Evolutionary conservation across 2,797 vertebrate genomes (phyloP).

Genomic region (Buceros bicornis): DNA sequence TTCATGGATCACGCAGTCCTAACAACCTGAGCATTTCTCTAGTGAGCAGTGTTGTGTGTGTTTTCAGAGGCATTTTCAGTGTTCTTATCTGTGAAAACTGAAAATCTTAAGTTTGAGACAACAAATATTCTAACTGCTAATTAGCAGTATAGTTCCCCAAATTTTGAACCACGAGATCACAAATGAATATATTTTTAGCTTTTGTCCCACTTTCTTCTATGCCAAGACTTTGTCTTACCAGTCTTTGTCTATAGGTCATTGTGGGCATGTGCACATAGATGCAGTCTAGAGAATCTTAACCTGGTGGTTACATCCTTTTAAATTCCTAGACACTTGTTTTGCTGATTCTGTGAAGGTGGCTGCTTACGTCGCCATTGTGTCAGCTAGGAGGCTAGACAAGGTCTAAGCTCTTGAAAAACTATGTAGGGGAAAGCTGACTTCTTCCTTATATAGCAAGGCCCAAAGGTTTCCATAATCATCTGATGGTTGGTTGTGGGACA

Average conservation of each 20-base stretch:
- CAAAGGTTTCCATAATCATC: not conserved
- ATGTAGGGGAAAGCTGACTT: not conserved
- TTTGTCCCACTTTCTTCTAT: not conserved
- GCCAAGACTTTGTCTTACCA: not conserved
- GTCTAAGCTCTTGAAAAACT: not conserved
- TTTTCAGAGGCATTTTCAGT: not conserved
- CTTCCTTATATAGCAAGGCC: not conserved
- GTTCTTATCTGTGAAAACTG: not conserved
- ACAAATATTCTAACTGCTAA: not conserved
- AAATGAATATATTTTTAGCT: not conserved
- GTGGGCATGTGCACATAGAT: accelerated
- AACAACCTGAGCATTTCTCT: not conserved
- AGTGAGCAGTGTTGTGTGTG: not conserved
- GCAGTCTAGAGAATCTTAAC: not conserved
- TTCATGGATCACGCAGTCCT: not conserved
- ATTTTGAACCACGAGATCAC: not conserved
- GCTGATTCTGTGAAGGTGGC: not conserved
- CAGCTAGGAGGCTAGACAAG: not conserved
- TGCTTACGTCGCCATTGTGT: not conserved
- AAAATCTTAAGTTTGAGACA: not conserved
- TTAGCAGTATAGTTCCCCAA: not conserved
- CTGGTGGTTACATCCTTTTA: not conserved
- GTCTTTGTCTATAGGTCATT: not conserved
- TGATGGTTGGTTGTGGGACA: not conserved
- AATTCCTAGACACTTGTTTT: not conserved